Percentiles rank a stretch among this genome's conserved stretches.
phyloP scores from a whole-genome alignment of 2,113 vertebrate genomes.

The Heliornis fulica region DNA sequence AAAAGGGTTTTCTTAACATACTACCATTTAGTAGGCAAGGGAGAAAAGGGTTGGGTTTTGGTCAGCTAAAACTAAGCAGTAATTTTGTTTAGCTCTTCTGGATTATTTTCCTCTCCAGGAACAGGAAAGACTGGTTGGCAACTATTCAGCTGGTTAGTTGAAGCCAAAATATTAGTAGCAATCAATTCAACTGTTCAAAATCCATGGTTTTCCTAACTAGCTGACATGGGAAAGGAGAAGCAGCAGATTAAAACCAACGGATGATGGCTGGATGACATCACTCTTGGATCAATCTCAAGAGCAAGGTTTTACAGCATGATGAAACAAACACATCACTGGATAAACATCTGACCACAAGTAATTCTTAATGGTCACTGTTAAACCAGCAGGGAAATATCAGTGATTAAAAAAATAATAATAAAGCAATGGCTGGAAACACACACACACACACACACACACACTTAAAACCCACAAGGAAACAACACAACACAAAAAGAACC shows the following conservation, averaged over 20 bases:
- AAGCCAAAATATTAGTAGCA: not conserved
- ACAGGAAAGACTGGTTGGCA: not conserved
- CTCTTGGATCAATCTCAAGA: constrained; percentile 23
- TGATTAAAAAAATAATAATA: not conserved
- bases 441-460: too few species aligned
- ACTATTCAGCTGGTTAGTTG: not conserved
- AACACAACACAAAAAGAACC: not conserved
- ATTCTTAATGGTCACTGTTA: constrained; percentile 21
- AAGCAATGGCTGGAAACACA: not conserved
- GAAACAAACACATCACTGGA: constrained; percentile 35
- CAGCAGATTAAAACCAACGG: not conserved
- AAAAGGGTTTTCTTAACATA: not conserved
- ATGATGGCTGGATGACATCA: not conserved
- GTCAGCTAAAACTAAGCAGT: not conserved
- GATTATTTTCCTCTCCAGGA: not conserved
- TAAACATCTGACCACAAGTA: constrained; percentile 29
- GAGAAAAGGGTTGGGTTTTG: not conserved
- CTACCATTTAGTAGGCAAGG: not conserved
- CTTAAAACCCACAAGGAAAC: not conserved
- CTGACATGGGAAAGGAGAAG: constrained; percentile 23
- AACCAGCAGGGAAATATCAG: constrained; percentile 1
- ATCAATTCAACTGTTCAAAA: not conserved
- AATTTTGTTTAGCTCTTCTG: not conserved
- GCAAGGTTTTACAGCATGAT: constrained; percentile 10
- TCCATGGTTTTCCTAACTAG: not conserved